Evolutionary conservation across 1,140 invertebrate species (phyloP).

Genomic region (Pantala flavescens): DNA sequence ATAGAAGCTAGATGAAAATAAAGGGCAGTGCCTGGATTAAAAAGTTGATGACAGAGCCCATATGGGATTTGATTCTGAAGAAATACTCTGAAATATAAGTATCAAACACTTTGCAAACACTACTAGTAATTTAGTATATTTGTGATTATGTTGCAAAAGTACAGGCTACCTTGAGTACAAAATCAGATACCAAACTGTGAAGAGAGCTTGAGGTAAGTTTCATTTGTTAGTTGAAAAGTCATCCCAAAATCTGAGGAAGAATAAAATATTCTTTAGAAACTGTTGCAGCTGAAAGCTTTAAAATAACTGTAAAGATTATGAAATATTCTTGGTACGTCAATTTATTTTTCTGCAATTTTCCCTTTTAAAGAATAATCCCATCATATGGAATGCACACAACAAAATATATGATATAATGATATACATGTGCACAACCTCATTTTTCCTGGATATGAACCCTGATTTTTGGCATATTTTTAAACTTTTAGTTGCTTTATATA

Average conservation of each 20-base stretch:
- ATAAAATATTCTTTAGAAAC: not conserved
- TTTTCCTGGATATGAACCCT: constrained; percentile 5
- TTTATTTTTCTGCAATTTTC: not conserved
- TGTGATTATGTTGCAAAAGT: not conserved
- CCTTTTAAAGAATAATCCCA: not conserved
- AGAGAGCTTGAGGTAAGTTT: constrained; percentile 1
- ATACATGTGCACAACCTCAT: constrained; percentile 9
- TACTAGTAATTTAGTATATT: not conserved
- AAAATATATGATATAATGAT: not conserved
- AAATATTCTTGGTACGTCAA: not conserved
- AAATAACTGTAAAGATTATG: not conserved
- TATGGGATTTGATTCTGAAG: constrained; percentile 2
- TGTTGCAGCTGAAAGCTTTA: constrained; percentile 5
- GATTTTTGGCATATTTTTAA: constrained; percentile 6
- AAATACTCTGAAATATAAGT: not conserved
- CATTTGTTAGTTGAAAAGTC: not conserved
- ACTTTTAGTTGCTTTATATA: not conserved
- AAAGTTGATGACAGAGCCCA: not conserved
- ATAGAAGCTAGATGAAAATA: constrained; percentile 8
- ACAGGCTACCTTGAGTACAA: not conserved
- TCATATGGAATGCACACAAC: not conserved
- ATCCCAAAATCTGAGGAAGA: not conserved
- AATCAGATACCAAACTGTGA: not conserved
- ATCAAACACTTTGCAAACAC: not conserved
- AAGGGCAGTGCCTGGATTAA: not conserved